phyloP scores from a whole-genome alignment of 2,888 invertebrate species.

The Leptogaster cylindrica region DNA sequence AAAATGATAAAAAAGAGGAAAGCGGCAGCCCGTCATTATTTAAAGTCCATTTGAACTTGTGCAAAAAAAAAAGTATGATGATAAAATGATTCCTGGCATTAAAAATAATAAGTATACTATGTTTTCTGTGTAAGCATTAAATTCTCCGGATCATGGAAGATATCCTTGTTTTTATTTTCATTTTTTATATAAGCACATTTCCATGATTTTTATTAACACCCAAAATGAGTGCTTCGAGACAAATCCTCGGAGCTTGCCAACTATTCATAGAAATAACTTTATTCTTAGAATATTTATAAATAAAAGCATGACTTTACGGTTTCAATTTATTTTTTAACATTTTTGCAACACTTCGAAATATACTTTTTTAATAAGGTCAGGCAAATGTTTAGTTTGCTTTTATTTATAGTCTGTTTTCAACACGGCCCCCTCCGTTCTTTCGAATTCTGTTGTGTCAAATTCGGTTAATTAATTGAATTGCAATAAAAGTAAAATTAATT shows the following conservation, averaged over 20 bases:
- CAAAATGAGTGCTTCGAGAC: background rate
- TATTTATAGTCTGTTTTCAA: no score
- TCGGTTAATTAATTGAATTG: slow-evolving; percentile 12
- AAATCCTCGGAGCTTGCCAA: slow-evolving; percentile 22
- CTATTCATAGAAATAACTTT: slow-evolving; percentile 37
- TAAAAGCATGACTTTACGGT: slow-evolving; percentile 37
- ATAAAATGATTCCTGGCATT: background rate
- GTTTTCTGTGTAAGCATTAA: no score
- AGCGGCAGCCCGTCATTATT: slow-evolving; percentile 4
- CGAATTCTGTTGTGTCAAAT: slow-evolving; percentile 2
- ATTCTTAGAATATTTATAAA: slow-evolving; percentile 30
- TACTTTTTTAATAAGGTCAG: no score
- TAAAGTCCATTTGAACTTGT: slow-evolving; percentile 32
- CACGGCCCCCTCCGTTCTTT: no score
- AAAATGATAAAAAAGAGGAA: slow-evolving; percentile 13
- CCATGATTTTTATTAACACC: slow-evolving; percentile 25
- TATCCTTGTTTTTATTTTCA: no score
- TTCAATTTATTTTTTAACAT: slow-evolving; percentile 22
- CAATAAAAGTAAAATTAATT: no score
- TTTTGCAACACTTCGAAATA: slow-evolving; percentile 11
- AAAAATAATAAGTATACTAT: no score
- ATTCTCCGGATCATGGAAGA: no score
- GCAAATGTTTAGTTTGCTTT: no score
- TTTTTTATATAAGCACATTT: slow-evolving; percentile 8
- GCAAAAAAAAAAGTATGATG: background rate